phyloP scores from a whole-genome alignment of 1,140 invertebrate species.

The Maniola jurtina region DNA sequence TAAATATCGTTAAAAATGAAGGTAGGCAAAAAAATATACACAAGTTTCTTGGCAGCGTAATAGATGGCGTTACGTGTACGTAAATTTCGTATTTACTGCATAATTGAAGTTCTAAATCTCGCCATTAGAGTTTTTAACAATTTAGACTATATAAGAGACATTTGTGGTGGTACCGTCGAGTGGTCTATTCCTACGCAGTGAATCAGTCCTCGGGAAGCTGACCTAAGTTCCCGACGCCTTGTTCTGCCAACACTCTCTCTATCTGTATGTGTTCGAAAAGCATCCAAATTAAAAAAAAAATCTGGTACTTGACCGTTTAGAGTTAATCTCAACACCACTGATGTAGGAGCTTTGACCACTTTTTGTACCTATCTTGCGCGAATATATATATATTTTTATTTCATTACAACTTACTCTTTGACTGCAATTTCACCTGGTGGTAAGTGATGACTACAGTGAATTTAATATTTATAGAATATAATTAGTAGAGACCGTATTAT shows the following conservation, averaged over 20 bases:
- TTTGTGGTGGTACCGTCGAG: slow-evolving; percentile 7
- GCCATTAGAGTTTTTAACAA: slow-evolving; percentile 37
- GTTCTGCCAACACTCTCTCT: slow-evolving; percentile 46
- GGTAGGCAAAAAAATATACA: background rate
- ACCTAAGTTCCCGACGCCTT: slow-evolving; percentile 37
- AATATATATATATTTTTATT: no score
- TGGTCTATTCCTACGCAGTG: slow-evolving; percentile 56
- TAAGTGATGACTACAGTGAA: no score
- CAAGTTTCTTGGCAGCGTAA: background rate
- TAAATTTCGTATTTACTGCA: background rate
- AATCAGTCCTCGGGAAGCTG: slow-evolving; percentile 51
- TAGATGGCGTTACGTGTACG: background rate
- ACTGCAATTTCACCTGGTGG: no score
- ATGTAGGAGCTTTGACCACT: slow-evolving; percentile 54
- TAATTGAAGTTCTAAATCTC: slow-evolving; percentile 34
- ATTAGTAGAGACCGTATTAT: no score
- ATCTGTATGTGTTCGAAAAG: slow-evolving; percentile 51
- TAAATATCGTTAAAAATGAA: background rate
- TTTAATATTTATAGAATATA: no score
- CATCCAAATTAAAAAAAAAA: slow-evolving; percentile 51
- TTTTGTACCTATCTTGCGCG: slow-evolving; percentile 11
- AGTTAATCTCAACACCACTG: slow-evolving; percentile 64
- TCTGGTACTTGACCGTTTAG: slow-evolving; percentile 56
- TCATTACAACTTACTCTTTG: no score
- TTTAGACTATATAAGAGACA: slow-evolving; percentile 11